phyloP scores from a whole-genome alignment of 2,113 vertebrate species.

The Raphicerus campestris region DNA sequence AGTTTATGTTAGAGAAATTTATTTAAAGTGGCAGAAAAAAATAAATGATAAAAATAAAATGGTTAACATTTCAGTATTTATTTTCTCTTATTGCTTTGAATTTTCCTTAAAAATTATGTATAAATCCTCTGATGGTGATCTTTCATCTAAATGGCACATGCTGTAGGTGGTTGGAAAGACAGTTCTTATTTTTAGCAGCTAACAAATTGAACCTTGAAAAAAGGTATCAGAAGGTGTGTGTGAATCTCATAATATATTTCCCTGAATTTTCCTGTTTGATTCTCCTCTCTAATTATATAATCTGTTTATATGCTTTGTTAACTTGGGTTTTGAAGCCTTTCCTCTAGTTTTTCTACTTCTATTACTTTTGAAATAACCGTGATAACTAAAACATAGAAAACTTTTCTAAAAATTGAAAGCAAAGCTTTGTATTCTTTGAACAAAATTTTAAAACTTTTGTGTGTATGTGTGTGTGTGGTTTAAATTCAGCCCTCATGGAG shows the following conservation, averaged over 20 bases:
- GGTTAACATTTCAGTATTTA: constrained; percentile 47
- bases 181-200: constrained; percentile 59
- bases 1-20: constrained; percentile 77
- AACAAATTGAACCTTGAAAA: constrained; percentile 75
- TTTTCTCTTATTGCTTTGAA: constrained; percentile 54
- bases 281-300: constrained; percentile 33
- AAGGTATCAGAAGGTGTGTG: constrained; percentile 74
- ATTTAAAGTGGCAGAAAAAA: constrained; percentile 68
- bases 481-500: constrained; percentile 91
- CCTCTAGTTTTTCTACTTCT: constrained; percentile 29
- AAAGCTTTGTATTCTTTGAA: neutral
- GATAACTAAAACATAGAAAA: constrained; percentile 35
- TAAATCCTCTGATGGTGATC: constrained; percentile 51
- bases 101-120: constrained; percentile 41
- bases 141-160: constrained; percentile 47
- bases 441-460: constrained; percentile 41
- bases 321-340: constrained; percentile 41
- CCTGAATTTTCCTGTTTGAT: constrained; percentile 47
- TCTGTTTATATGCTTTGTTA: constrained; percentile 31
- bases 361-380: constrained; percentile 47
- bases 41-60: constrained; percentile 61
- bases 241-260: constrained; percentile 54
- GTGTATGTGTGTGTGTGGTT: constrained; percentile 50
- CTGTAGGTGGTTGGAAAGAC: constrained; percentile 53
- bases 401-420: constrained; percentile 52